phyloP scores from a whole-genome alignment of 2,797 vertebrate species.

The Intellagama lesueurii region DNA sequence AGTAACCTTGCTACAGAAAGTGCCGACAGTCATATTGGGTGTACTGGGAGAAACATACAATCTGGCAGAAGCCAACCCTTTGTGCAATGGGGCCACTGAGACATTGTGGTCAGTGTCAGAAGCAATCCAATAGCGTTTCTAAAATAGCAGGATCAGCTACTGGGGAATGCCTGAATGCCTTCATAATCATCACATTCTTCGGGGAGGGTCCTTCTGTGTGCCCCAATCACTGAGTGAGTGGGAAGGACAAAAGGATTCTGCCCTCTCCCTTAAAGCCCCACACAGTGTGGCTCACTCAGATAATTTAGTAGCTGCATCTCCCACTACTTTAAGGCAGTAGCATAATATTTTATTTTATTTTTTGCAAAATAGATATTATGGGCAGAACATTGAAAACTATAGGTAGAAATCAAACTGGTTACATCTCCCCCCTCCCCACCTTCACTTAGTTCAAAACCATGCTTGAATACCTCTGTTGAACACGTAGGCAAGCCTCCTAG shows the following conservation, averaged over 20 bases:
- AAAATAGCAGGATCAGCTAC: too few species aligned
- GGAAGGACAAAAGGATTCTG: not conserved
- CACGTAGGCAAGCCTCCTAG: constrained; percentile 63
- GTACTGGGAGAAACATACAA: not conserved
- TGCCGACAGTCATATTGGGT: too few species aligned
- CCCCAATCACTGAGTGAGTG: not conserved
- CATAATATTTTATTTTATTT: not conserved
- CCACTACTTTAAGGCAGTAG: not conserved
- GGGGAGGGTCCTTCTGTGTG: too few species aligned
- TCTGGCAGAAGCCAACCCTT: too few species aligned
- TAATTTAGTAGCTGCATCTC: not conserved
- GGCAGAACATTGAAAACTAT: not conserved
- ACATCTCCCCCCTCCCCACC: not conserved
- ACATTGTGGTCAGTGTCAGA: too few species aligned
- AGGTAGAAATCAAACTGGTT: constrained; percentile 2
- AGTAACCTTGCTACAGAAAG: not conserved
- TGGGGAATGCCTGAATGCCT: too few species aligned
- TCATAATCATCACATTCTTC: too few species aligned
- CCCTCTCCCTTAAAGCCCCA: not conserved
- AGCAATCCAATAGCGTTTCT: too few species aligned
- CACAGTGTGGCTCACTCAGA: not conserved
- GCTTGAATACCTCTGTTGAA: constrained; percentile 50
- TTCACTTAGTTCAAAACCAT: constrained; percentile 7
- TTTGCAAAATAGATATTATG: constrained; percentile 5
- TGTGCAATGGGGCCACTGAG: too few species aligned